Evolutionary conservation across 2,888 invertebrate species (phyloP).

Genomic region (Lysandra coridon): DNA sequence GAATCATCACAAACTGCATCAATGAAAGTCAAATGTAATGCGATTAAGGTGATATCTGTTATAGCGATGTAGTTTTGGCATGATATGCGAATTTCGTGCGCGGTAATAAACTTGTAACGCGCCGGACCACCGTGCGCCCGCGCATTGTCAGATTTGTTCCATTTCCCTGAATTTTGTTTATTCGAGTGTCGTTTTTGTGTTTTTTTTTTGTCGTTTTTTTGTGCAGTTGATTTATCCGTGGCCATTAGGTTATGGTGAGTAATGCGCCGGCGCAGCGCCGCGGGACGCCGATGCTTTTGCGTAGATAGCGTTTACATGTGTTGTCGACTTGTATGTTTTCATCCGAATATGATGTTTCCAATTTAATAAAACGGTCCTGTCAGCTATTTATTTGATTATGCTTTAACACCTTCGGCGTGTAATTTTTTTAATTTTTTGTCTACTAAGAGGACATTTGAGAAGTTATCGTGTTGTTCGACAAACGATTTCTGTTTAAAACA

Average conservation of each 20-base stretch:
- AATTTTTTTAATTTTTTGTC: neutral
- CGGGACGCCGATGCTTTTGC: constrained; percentile 72
- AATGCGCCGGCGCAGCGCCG: constrained; percentile 66
- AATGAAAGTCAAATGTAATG: neutral
- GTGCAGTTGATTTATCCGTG: constrained; percentile 74
- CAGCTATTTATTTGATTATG: constrained; percentile 26
- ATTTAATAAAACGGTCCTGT: constrained; percentile 27
- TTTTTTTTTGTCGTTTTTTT: constrained; percentile 58
- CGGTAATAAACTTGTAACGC: constrained; percentile 29
- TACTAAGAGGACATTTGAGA: neutral
- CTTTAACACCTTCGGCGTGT: constrained; percentile 21
- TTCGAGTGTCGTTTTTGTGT: constrained; percentile 62
- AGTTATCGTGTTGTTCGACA: neutral
- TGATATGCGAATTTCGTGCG: neutral
- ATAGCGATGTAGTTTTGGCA: neutral
- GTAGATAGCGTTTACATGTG: constrained; percentile 76
- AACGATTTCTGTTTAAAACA: neutral
- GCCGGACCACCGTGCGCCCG: constrained; percentile 54
- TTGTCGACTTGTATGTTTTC: constrained; percentile 80
- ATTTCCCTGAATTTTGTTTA: constrained; percentile 79
- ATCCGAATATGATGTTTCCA: constrained; percentile 61
- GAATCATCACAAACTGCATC: neutral
- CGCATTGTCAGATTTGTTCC: constrained; percentile 73
- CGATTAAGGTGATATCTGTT: neutral
- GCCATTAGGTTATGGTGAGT: constrained; percentile 78